Conservation (phyloP, 2,113 vertebrate species). For the Sylvilagus bachmani region DNA sequence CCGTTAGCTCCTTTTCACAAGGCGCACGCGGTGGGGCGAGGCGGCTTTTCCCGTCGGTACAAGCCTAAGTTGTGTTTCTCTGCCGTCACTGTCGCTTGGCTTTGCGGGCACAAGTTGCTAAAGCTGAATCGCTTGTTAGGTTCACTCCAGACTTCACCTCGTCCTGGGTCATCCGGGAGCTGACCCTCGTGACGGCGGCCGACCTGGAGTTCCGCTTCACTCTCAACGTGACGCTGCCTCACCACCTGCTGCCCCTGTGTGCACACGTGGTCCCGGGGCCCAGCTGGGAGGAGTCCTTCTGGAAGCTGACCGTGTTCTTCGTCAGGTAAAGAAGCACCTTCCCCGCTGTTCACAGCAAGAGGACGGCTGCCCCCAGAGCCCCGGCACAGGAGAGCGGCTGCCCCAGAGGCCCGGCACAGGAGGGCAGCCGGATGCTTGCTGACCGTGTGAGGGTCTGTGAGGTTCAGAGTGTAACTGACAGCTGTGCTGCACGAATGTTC, state of each 20-base stretch:
- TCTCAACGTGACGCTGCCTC: conserved; percentile 97
- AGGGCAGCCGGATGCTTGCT: background rate
- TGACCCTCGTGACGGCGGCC: conserved; percentile 93
- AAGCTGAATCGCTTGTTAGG: conserved; percentile 82
- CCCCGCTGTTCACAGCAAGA: too few species aligned
- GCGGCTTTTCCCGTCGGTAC: background rate
- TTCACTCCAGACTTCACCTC: conserved; percentile 99
- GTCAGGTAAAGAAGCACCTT: conserved; percentile 90
- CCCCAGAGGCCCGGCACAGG: background rate
- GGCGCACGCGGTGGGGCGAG: rapidly evolving
- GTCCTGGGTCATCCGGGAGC: conserved; percentile 98
- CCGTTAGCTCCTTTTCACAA: conserved; percentile 22
- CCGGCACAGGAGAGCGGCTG: too few species aligned
- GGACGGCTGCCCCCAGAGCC: too few species aligned
- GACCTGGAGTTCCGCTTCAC: conserved; percentile 95
- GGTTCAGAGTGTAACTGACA: rapidly evolving
- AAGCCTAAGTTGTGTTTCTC: background rate
- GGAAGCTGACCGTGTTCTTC: conserved; percentile 96
- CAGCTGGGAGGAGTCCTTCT: conserved; percentile 98
- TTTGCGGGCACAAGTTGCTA: background rate
- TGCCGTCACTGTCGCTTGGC: background rate
- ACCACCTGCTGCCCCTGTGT: conserved; percentile 96
- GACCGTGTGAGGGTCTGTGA: background rate
- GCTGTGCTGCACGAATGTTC: rapidly evolving
- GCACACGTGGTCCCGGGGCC: conserved; percentile 97